These are phyloP conservation scores for Sciurus vulgaris DNA, from an alignment of 2,797 vertebrate genomes.

Conservation along the genomic window DNA sequence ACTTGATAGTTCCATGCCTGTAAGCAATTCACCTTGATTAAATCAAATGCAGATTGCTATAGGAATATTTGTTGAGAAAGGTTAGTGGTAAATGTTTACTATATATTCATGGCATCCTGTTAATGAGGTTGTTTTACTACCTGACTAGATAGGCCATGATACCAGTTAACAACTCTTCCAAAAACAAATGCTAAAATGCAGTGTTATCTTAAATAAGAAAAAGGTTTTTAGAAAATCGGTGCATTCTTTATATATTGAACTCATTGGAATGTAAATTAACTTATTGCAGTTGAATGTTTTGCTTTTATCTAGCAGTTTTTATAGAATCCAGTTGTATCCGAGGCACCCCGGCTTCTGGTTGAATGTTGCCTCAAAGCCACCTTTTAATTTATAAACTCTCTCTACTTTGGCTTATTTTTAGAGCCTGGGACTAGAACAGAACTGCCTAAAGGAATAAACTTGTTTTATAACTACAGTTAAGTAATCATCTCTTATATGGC, in stretches of 20 bases:
- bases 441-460: not conserved
- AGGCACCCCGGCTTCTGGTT: not conserved
- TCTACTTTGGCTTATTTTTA: slow-evolving; percentile 1
- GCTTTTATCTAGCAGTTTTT: not conserved
- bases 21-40: not conserved
- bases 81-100: not conserved
- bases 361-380: not conserved
- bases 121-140: not conserved
- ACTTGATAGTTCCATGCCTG: not conserved
- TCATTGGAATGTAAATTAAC: not conserved
- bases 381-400: slow-evolving; percentile 40
- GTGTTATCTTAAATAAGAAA: not conserved
- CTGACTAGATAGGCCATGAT: not conserved
- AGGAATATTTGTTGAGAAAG: not conserved
- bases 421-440: not conserved
- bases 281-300: not conserved
- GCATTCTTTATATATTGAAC: slow-evolving; percentile 9
- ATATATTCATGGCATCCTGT: not conserved
- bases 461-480: not conserved
- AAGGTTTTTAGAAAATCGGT: not conserved
- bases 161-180: not conserved
- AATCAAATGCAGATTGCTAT: not conserved
- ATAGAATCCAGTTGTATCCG: not conserved
- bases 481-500: not conserved
- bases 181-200: not conserved